Base-by-base conservation (phyloP, 2,113 vertebrate genomes). In the Nibea albiflora region DNA sequence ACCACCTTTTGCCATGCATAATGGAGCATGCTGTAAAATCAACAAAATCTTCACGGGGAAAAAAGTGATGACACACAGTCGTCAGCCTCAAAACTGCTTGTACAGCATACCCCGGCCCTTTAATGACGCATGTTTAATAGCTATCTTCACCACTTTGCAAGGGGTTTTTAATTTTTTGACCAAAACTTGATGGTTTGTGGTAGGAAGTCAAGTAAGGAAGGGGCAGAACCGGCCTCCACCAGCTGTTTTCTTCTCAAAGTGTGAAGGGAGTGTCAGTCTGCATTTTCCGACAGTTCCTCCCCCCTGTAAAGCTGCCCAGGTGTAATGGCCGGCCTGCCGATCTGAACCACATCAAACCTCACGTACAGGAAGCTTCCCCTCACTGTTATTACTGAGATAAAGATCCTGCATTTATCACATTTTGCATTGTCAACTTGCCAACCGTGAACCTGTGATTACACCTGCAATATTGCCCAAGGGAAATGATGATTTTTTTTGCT, bases 321-420 rank as follows among this genome's bases (percentile, higher is more conserved):
- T 91, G 85, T 80, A 79, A 89, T 49, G 44, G 73, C 44, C 7
- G 11, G 83, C 73, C 56, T 80, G 76, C 72, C 64, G 58, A 74
- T 82, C 73, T 89, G 22, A 86, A 91, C 90, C 90, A 93, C 92
- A 92, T 92, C 92, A 94, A 93, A 93, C 77, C 78, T 53, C 58
- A n/a, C 11, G 0, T 50, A 53, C 87, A 92, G 92, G 93, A 93
- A 93, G 88, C 74, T 65, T 76, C 71, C 22, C 68, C 4, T 89
- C 86, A 87, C 90, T 89, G 87, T 91, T 77, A 92, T 93, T 92
- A 93, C 76, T 26, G 62, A 80, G 79, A 83, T 73, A 82, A 54
- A 70, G 62, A 88, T 57, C 75, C 49, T 84, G 76, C 56, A 47
- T 73, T 73, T 15, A 58, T 39, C 26, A 26, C 68, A 42, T 42